Conservation (phyloP, 2,888 invertebrate species). For the Cephus spinipes region DNA sequence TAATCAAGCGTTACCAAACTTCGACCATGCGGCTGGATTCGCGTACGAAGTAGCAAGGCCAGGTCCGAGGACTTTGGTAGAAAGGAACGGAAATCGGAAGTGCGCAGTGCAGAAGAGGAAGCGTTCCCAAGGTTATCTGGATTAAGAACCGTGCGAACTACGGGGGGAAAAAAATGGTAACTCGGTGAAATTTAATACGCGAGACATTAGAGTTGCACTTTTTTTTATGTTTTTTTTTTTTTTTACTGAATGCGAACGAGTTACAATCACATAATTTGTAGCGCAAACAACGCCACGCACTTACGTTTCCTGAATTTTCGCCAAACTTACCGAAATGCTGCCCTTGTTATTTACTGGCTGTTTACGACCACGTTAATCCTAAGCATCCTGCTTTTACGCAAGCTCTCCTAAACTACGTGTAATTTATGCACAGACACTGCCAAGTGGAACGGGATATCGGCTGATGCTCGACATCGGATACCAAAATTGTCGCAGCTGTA, state of each 20-base stretch:
- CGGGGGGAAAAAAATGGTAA: not conserved
- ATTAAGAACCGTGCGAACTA: not conserved
- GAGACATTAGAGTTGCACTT: not conserved
- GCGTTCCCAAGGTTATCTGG: not conserved
- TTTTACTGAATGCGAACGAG: not conserved
- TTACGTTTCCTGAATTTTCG: not conserved
- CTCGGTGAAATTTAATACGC: not conserved
- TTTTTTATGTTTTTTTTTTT: not conserved
- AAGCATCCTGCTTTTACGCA: not conserved
- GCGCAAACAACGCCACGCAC: not conserved
- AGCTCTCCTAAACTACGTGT: conserved; percentile 4
- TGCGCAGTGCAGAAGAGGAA: not conserved
- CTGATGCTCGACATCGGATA: not conserved
- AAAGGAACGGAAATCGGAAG: not conserved
- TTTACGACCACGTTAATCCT: not conserved
- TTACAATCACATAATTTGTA: not conserved
- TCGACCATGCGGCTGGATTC: not conserved
- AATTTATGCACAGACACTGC: conserved; percentile 32
- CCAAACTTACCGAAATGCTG: not conserved
- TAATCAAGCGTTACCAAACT: not conserved
- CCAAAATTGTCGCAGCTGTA: not conserved
- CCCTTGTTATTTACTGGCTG: not conserved
- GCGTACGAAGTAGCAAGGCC: not conserved
- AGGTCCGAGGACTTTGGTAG: not conserved
- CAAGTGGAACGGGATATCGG: conserved; percentile 24